A percentile compares a stretch with the other conserved stretches of the same genome.
Evolutionary conservation across 2,888 invertebrate species (phyloP).

Genomic region (Apodemia hepburni): DNA sequence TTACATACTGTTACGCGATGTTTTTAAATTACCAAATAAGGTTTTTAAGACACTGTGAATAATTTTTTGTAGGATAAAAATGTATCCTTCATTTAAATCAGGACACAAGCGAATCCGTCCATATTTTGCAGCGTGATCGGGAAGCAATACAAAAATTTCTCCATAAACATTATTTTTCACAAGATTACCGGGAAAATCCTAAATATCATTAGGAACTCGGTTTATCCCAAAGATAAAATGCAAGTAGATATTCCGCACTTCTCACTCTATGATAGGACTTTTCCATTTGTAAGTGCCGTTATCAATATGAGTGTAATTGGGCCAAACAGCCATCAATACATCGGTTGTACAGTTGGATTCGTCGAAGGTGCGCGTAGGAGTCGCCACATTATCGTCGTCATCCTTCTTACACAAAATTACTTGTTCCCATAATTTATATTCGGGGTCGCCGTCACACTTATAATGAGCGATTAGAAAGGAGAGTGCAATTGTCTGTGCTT

Average conservation of each 20-base stretch:
- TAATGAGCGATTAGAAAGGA: conserved; percentile 73
- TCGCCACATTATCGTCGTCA: conserved; percentile 54
- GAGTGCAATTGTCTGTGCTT: conserved; percentile 63
- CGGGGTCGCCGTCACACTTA: conserved; percentile 74
- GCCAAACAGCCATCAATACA: conserved; percentile 59
- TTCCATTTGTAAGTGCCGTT: conserved; percentile 33
- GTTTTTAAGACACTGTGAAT: too few relatives aligned
- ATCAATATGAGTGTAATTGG: conserved; percentile 51
- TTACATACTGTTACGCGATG: too few relatives aligned
- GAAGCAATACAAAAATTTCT: too few relatives aligned
- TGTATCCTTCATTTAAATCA: too few relatives aligned
- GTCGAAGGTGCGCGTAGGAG: conserved; percentile 70
- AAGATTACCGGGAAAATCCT: neutral
- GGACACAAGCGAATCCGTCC: too few relatives aligned
- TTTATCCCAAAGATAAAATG: neutral
- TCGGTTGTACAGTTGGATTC: conserved; percentile 64
- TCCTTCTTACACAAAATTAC: conserved; percentile 72
- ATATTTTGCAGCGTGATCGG: too few relatives aligned
- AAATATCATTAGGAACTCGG: neutral
- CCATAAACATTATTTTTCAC: too few relatives aligned
- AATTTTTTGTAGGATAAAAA: too few relatives aligned
- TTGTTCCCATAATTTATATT: conserved; percentile 75
- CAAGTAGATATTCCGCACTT: conserved; percentile 3
- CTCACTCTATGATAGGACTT: conserved; percentile 21
- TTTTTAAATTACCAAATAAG: too few relatives aligned